Percentiles rank a stretch among this genome's conserved stretches.
Conservation (phyloP, 2,113 vertebrate genomes). For the Coturnix japonica region DNA sequence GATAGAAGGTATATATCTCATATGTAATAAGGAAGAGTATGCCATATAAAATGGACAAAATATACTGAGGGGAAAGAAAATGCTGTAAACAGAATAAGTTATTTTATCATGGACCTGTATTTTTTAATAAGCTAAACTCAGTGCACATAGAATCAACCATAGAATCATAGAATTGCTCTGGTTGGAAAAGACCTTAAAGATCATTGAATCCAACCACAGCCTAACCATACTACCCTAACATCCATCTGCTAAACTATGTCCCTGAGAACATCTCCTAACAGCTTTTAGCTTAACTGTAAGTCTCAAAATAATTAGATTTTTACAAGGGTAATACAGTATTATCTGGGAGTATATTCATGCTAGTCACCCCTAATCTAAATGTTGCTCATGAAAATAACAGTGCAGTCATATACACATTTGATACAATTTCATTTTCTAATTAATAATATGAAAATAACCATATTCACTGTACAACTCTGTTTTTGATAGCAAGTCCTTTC, state of each 20-base stretch:
- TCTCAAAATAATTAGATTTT: neutral
- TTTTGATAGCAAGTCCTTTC: neutral
- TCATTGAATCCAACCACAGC: too few relatives aligned
- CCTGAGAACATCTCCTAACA: neutral
- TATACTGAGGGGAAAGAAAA: neutral
- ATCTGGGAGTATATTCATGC: neutral
- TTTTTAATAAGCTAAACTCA: neutral
- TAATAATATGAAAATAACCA: neutral
- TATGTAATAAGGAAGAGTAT: neutral
- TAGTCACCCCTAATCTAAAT: neutral
- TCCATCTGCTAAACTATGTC: too few relatives aligned
- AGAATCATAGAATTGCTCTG: too few relatives aligned
- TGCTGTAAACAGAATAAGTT: neutral
- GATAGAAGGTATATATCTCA: fast-evolving
- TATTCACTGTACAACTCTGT: neutral
- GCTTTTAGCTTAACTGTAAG: neutral
- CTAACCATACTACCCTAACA: too few relatives aligned
- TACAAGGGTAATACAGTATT: neutral
- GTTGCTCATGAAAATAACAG: neutral
- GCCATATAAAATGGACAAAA: neutral
- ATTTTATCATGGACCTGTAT: neutral
- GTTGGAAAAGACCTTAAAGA: too few relatives aligned
- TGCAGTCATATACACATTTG: neutral
- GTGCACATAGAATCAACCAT: neutral
- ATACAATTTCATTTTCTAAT: neutral